These are phyloP conservation scores for Benitochromis conjunctus DNA, from an alignment of 2,113 vertebrate species.

Conservation along the genomic window DNA sequence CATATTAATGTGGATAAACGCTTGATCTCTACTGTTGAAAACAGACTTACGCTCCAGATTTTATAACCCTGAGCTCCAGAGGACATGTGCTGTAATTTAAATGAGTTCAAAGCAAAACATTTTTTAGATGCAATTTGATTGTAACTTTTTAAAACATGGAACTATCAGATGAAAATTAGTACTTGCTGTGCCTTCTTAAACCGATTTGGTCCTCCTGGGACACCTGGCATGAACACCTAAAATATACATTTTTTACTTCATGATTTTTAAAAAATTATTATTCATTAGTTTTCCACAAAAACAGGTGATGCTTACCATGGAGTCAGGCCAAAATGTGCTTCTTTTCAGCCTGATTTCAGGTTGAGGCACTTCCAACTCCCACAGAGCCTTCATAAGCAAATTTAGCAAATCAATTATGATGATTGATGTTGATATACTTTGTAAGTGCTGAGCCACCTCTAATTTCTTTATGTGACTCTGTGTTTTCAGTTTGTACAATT, in stretches of 20 bases:
- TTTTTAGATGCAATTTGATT: neutral
- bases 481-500: neutral
- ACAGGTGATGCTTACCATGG: slow-evolving; percentile 48
- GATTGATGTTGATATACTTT: neutral
- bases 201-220: slow-evolving; percentile 40
- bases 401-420: neutral
- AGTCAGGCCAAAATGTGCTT: slow-evolving; percentile 31
- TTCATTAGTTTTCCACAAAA: neutral
- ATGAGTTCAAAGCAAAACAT: neutral
- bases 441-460: neutral
- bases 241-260: neutral
- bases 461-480: neutral
- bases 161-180: neutral
- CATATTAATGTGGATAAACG: neutral
- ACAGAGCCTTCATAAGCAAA: neutral
- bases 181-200: slow-evolving; percentile 51
- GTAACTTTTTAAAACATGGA: neutral
- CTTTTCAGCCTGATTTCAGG: slow-evolving; percentile 55
- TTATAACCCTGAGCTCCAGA: slow-evolving; percentile 60
- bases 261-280: neutral
- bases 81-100: slow-evolving; percentile 31
- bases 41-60: slow-evolving; percentile 53
- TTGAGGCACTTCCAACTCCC: slow-evolving; percentile 21
- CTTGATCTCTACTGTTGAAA: neutral
- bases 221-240: slow-evolving; percentile 68